Percentiles rank a stretch among this genome's conserved stretches.
These are phyloP conservation scores for Pyrocephalus nanus DNA, from an alignment of 2,797 vertebrate genomes.

Conservation along the genomic window DNA sequence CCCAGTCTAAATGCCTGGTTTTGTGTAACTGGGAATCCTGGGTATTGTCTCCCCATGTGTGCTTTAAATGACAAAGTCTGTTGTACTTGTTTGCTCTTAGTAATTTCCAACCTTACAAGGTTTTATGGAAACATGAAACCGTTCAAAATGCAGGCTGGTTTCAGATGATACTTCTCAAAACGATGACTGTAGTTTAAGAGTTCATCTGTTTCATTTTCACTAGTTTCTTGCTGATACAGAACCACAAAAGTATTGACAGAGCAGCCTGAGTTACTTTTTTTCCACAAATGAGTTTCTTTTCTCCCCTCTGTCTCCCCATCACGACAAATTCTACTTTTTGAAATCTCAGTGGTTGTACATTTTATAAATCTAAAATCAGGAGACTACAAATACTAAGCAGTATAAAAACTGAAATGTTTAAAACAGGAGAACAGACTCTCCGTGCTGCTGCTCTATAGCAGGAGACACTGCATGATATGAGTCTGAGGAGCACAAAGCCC, in stretches of 20 bases:
- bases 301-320: background rate
- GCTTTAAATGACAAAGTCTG: background rate
- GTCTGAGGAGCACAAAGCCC: background rate
- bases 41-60: background rate
- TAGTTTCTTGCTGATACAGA: slow-evolving; percentile 1
- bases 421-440: background rate
- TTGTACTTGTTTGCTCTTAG: slow-evolving; percentile 1
- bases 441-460: background rate
- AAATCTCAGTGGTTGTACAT: background rate
- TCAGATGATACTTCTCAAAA: slow-evolving; percentile 6
- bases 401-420: background rate
- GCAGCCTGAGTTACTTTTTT: background rate
- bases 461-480: background rate
- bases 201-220: slow-evolving; percentile 31
- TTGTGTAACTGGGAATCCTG: background rate
- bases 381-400: background rate
- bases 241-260: background rate
- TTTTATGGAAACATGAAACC: background rate
- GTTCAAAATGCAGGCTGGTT: background rate
- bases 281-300: background rate
- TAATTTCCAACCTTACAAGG: background rate
- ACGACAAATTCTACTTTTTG: background rate
- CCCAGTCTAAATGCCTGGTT: background rate
- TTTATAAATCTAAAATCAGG: background rate
- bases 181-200: background rate